These are phyloP conservation scores for Schizothorax lantsangensis DNA, from an alignment of 2,797 vertebrate genomes.

Conservation along the genomic window DNA sequence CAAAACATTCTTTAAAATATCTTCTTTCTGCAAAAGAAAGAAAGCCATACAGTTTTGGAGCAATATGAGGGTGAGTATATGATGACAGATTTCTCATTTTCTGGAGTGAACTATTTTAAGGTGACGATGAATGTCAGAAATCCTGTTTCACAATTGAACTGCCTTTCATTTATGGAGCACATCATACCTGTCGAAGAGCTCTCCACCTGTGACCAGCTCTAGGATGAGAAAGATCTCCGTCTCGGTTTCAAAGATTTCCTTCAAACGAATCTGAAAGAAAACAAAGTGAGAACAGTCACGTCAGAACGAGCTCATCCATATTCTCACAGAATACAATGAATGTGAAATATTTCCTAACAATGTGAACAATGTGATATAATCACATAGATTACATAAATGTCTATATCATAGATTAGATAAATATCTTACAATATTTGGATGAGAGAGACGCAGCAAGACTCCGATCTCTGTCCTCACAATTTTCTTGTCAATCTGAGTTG, in stretches of 20 bases:
- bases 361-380: not conserved
- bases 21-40: not conserved
- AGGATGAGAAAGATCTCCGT: slow-evolving; percentile 85
- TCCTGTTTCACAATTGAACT: not conserved
- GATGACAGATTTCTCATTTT: not conserved
- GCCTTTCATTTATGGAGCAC: not conserved
- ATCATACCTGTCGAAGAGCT: slow-evolving; percentile 88
- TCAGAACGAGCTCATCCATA: not conserved
- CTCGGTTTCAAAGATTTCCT: slow-evolving; percentile 90
- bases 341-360: slow-evolving; percentile 23
- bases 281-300: slow-evolving; percentile 27
- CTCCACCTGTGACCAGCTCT: slow-evolving; percentile 90
- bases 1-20: not conserved
- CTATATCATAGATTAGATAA: not conserved
- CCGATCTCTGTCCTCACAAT: slow-evolving; percentile 91
- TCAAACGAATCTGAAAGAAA: slow-evolving; percentile 84
- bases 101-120: not conserved
- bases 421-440: slow-evolving; percentile 88
- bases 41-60: not conserved
- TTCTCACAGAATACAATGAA: slow-evolving; percentile 6
- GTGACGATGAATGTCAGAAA: not conserved
- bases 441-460: slow-evolving; percentile 86
- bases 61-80: not conserved
- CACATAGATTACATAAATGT: no score
- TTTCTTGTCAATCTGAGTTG: slow-evolving; percentile 88